A percentile compares a stretch with the other conserved stretches of the same genome.
phyloP scores from a whole-genome alignment of 2,797 vertebrate genomes.

The Atherinosoma microstoma region DNA sequence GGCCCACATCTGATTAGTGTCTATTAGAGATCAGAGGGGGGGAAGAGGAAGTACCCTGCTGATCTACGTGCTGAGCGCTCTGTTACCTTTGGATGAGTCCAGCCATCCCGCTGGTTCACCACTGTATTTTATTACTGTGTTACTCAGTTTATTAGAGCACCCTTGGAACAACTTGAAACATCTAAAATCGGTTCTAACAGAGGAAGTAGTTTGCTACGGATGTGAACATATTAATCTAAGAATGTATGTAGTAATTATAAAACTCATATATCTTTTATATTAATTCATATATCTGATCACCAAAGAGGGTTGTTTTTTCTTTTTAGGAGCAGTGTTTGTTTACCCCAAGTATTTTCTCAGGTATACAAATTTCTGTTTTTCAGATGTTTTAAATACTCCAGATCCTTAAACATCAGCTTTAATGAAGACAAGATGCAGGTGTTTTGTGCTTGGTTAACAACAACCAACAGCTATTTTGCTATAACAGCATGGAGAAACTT shows the following conservation, averaged over 20 bases:
- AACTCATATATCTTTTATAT: background rate
- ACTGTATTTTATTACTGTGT: constrained; percentile 85
- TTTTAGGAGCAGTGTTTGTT: no score
- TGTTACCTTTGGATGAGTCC: constrained; percentile 93
- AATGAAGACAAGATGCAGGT: background rate
- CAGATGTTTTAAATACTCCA: background rate
- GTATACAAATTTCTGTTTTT: background rate
- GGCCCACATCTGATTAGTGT: constrained; percentile 89
- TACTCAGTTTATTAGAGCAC: constrained; percentile 86
- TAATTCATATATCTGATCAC: background rate
- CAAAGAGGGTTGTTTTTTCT: background rate
- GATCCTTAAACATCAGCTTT: background rate
- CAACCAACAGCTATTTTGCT: background rate
- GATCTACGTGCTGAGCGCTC: constrained; percentile 85
- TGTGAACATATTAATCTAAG: constrained; percentile 8
- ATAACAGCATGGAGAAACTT: background rate
- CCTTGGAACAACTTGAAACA: constrained; percentile 82
- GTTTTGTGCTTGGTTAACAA: background rate
- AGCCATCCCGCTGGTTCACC: constrained; percentile 83
- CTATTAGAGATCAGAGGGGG: constrained; percentile 89
- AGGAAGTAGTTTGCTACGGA: constrained; percentile 23
- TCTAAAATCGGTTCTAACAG: constrained; percentile 50
- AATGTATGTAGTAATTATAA: background rate
- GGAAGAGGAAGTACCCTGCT: constrained; percentile 88
- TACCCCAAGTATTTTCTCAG: no score